A percentile compares a stretch with the other conserved stretches of the same genome.
These are phyloP conservation scores for Notarius quadriscutis DNA, from an alignment of 2,113 vertebrate genomes.

Conservation along the genomic window DNA sequence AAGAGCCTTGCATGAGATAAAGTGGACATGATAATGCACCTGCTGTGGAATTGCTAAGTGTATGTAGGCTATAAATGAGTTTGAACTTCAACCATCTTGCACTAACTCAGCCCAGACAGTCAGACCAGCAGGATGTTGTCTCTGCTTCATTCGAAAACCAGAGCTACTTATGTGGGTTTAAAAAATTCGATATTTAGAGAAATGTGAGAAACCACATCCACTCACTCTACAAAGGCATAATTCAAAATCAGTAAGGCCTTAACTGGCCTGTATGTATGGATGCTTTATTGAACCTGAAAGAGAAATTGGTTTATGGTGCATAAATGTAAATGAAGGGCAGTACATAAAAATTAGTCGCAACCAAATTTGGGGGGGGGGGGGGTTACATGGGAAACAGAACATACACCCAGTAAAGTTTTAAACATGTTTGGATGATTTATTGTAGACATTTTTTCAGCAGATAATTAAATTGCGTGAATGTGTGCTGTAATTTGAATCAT, in stretches of 20 bases:
- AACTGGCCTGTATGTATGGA: not conserved
- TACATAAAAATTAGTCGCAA: not conserved
- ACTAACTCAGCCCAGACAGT: not conserved
- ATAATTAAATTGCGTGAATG: not conserved
- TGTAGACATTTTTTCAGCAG: not conserved
- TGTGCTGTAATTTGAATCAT: constrained; percentile 13
- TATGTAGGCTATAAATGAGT: constrained; percentile 24
- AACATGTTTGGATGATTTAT: constrained; percentile 8
- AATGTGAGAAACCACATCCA: not conserved
- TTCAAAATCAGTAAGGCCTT: not conserved
- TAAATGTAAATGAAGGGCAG: not conserved
- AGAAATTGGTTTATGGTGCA: not conserved
- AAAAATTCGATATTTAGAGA: not conserved
- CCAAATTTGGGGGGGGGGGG: not conserved
- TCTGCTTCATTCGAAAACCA: not conserved
- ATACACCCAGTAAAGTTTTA: not conserved
- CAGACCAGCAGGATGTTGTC: not conserved
- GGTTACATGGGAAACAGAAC: not conserved
- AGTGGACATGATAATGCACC: constrained; percentile 29
- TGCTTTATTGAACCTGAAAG: not conserved
- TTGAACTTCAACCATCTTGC: constrained; percentile 9
- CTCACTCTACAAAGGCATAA: not conserved
- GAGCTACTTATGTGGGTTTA: not conserved
- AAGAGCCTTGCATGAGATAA: constrained; percentile 13
- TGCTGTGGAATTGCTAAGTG: constrained; percentile 24